Conservation (phyloP, 2,113 vertebrate genomes). For the Anoplopoma fimbria region DNA sequence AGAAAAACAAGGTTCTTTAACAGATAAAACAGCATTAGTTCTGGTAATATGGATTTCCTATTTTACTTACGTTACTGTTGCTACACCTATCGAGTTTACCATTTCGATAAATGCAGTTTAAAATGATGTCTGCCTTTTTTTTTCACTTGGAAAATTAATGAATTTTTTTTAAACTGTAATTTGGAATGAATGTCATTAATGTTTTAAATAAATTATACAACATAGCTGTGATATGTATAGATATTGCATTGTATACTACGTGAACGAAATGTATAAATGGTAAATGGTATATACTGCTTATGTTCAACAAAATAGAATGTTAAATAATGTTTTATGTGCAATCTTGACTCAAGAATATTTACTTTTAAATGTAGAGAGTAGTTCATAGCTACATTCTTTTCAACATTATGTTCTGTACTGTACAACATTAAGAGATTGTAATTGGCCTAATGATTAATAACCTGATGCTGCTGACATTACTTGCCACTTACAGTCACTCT, state of each 20-base stretch:
- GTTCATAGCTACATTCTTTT: not conserved
- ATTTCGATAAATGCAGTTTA: not conserved
- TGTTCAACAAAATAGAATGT: not conserved
- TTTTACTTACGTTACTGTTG: not conserved
- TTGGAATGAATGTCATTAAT: not conserved
- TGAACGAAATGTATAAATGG: not conserved
- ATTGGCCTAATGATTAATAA: not conserved
- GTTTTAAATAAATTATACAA: not conserved
- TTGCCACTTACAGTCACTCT: not conserved
- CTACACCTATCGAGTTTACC: not conserved
- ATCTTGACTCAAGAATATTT: not conserved
- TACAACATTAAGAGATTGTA: not conserved
- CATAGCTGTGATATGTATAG: not conserved
- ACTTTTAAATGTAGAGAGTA: not conserved
- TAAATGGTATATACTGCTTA: not conserved
- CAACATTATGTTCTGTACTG: conserved; percentile 1
- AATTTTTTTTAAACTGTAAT: not conserved
- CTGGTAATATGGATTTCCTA: too few relatives aligned
- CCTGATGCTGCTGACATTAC: not conserved
- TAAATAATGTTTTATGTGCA: conserved; percentile 6
- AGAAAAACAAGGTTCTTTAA: too few relatives aligned
- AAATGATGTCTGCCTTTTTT: not conserved
- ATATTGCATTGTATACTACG: not conserved
- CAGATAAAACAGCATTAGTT: too few relatives aligned
- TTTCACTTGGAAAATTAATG: not conserved